Base-by-base conservation (phyloP, 1,140 invertebrate species). In the Thaumatotibia leucotreta region DNA sequence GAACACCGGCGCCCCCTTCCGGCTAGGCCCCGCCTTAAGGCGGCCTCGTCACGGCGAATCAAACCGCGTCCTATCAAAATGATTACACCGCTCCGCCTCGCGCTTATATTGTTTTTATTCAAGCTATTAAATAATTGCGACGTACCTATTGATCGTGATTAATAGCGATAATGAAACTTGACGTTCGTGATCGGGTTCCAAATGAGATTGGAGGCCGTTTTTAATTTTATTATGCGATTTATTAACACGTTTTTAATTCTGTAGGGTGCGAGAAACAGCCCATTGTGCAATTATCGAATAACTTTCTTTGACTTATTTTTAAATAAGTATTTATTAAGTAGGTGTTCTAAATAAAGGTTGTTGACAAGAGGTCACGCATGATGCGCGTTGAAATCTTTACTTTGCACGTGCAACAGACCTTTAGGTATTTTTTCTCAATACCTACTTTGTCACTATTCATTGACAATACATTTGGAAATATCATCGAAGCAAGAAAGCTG, bases 41-140 rank as follows among this genome's bases (percentile, higher is more conserved):
- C 88, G 88, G 84, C 79, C 72, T 77, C 77, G 77, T 75, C 77
- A 77, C 81, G 79, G 85, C 88, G 88, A 91, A 91, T 91, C 85
- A 83, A 80, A 83, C 83, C 61, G 64, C 79, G 74, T 77, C 80
- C 83, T 86, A 88, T 89, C 86, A 89, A 87, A 88, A 76, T 84
- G 83, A 88, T 88, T 83, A 82, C 76, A 73, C 76, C 77, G 82
- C 84, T 82, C 84, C 86, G 84, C 86, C 88, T 45, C 39, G 20
- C 83, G 81, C 67, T 82, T 84, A 74, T 83, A 83, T 83, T 85
- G 81, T 86, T 87, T 88, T 88, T 89, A 87, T 90, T 88, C 79
- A 67, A 76, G 70, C 74, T 82, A 88, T 89, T 86, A 89, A 88
- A 86, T 87, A 84, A 88, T 88, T 72, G 79, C 76, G 49, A 63